A percentile compares a stretch with the other conserved stretches of the same genome.
Conservation (phyloP, 1,140 invertebrate species). For the Drosophila lacertosa region DNA sequence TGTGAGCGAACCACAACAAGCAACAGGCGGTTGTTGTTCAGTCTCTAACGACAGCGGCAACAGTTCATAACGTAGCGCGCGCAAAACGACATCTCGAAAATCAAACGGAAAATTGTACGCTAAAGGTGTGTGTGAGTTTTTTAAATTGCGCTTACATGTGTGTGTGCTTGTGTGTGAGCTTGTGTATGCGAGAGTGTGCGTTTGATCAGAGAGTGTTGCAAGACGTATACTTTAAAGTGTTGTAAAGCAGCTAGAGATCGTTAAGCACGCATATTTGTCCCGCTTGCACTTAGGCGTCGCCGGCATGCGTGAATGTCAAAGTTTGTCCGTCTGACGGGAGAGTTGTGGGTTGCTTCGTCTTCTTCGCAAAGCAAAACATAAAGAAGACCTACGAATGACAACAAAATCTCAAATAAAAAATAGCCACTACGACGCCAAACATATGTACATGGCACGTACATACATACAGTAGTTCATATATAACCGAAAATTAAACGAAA, state of each 20-base stretch:
- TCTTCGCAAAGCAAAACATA: slow-evolving; percentile 53
- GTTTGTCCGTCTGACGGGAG: slow-evolving; percentile 31
- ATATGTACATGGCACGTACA: slow-evolving; percentile 48
- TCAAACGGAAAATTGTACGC: slow-evolving; percentile 45
- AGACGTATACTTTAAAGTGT: slow-evolving; percentile 43
- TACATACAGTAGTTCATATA: slow-evolving; percentile 37
- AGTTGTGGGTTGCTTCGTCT: slow-evolving; percentile 27
- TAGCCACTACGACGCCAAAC: slow-evolving; percentile 34
- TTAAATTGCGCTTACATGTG: slow-evolving; percentile 19
- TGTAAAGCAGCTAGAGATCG: slow-evolving; percentile 46
- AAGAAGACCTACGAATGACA: slow-evolving; percentile 41
- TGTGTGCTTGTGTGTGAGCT: background rate
- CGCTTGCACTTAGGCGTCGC: slow-evolving; percentile 48
- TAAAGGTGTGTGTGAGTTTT: slow-evolving; percentile 47
- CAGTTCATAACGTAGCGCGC: slow-evolving; percentile 65
- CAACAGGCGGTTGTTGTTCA: slow-evolving; percentile 76
- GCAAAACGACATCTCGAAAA: slow-evolving; percentile 42
- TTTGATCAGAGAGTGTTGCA: slow-evolving; percentile 55
- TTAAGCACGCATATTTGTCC: slow-evolving; percentile 26
- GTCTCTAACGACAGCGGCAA: slow-evolving; percentile 58
- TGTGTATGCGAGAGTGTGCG: background rate
- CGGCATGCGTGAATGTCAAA: slow-evolving; percentile 53
- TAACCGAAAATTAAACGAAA: slow-evolving; percentile 35
- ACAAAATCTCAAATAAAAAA: slow-evolving; percentile 61
- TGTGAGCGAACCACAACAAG: slow-evolving; percentile 37